Percentiles rank a stretch among this genome's conserved stretches.
Evolutionary conservation across 2,888 invertebrate genomes (phyloP).

Genomic region (Hybos culiciformis): DNA sequence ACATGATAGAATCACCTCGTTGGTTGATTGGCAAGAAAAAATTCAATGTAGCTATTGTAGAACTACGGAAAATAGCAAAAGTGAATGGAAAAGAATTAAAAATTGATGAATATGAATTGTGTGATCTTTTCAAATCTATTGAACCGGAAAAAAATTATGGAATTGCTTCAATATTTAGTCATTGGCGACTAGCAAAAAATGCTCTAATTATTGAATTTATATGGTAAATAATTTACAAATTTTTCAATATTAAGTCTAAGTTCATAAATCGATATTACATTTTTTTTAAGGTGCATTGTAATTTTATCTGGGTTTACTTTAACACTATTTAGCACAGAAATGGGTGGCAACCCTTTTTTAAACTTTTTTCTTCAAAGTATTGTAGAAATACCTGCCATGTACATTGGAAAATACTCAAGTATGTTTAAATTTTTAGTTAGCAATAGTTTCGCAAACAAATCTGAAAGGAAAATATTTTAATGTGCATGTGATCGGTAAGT

Average conservation of each 20-base stretch:
- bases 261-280: too few species aligned
- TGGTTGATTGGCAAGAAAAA: slow-evolving; percentile 46
- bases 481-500: too few species aligned
- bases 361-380: slow-evolving; percentile 49
- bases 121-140: slow-evolving; percentile 31
- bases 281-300: slow-evolving; percentile 36
- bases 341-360: slow-evolving; percentile 49
- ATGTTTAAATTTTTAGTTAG: too few species aligned
- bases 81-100: slow-evolving; percentile 38
- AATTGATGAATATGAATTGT: slow-evolving; percentile 33
- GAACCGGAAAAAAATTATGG: slow-evolving; percentile 34
- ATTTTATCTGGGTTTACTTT: slow-evolving; percentile 40
- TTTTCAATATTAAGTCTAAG: background rate
- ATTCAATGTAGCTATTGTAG: slow-evolving; percentile 36
- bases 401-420: slow-evolving; percentile 40
- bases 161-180: slow-evolving; percentile 42
- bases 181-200: slow-evolving; percentile 40
- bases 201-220: slow-evolving; percentile 41
- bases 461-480: too few species aligned
- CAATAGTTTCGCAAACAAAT: too few species aligned
- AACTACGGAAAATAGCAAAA: slow-evolving; percentile 42
- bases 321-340: slow-evolving; percentile 39
- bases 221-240: slow-evolving; percentile 38
- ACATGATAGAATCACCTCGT: slow-evolving; percentile 49
- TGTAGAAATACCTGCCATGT: slow-evolving; percentile 48